phyloP scores from a whole-genome alignment of 2,888 invertebrate genomes.

The Ochropacha duplaris region DNA sequence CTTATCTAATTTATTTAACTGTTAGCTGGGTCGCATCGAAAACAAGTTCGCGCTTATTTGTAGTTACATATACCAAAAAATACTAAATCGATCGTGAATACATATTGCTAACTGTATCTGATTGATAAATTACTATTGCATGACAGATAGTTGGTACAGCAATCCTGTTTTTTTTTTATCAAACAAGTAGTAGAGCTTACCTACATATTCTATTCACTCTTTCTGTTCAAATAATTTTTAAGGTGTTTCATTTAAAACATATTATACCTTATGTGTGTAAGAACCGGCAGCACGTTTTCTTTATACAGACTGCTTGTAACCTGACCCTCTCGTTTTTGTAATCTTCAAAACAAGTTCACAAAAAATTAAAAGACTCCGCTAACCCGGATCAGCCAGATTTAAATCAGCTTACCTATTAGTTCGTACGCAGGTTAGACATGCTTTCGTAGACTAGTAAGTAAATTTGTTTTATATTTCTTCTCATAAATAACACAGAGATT shows the following conservation, averaged over 20 bases:
- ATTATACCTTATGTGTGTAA: slow-evolving; percentile 4
- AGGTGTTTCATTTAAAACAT: too few species aligned
- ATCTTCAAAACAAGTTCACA: slow-evolving; percentile 60
- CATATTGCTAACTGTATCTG: background rate
- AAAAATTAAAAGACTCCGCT: slow-evolving; percentile 58
- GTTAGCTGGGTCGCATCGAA: slow-evolving; percentile 57
- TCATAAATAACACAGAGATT: slow-evolving; percentile 11
- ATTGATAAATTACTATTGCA: too few species aligned
- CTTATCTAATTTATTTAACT: slow-evolving; percentile 76
- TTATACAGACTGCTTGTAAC: slow-evolving; percentile 50
- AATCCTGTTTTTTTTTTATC: too few species aligned
- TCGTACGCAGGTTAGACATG: slow-evolving; percentile 3
- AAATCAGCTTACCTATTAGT: slow-evolving; percentile 4
- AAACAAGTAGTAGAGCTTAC: too few species aligned
- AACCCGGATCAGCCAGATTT: slow-evolving; percentile 45
- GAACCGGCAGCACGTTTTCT: slow-evolving; percentile 28
- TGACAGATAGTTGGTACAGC: too few species aligned
- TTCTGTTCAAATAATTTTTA: too few species aligned
- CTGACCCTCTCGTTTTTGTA: slow-evolving; percentile 57
- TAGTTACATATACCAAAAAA: background rate
- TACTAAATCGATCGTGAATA: background rate
- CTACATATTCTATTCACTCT: too few species aligned
- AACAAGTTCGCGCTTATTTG: slow-evolving; percentile 44
- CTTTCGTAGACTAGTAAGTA: slow-evolving; percentile 6
- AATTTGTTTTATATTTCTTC: slow-evolving; percentile 17